Evolutionary conservation across 1,140 invertebrate genomes (phyloP), one percentile per base, ranked within the genome.

Genomic region (Diprion similis): DNA sequence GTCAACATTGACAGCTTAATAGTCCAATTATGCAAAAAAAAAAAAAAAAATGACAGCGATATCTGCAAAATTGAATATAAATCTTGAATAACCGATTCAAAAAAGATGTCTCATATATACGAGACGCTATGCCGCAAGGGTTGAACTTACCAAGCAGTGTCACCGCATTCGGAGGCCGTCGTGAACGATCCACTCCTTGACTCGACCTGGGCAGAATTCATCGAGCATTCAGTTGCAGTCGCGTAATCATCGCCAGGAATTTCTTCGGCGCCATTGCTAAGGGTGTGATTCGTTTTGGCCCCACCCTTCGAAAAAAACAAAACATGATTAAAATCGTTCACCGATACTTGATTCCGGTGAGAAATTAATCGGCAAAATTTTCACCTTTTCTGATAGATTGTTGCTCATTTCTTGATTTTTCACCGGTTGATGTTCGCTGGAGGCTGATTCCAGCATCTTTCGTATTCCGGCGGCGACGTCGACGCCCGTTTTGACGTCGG

Each of bases 201-300:
- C 75, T 91, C 90, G 24, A 73, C 74, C 24, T 37, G 24, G 19
- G 91, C 90, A 37, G 91, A 90, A 70, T 87, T 91, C 9, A 83
- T 89, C 10, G 92, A 92, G 75, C 91, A 91, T 77, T 94, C 92
- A 1, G 92, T 93, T n/a, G 92, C 92, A 8, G 92, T 93, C 45
- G 90, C 88, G 82, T 92, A 93, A 70, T 91, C 92, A 67, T 93
- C 92, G 70, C 90, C 89, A 88, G 79, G 86, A 92, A 92, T 77
- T 92, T 37, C 92, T 68, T 93, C 92, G 70, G 89, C 86, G 71
- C 64, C 18, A 70, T 73, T 82, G 2, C 83, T 82, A 6, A 37
- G 24, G 6, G 24, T 37, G 24, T 37, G 24, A 6, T 6, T 37
- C 6, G 1, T 37, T 6, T 37, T 37, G 24, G 24, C 6, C 6